Evolutionary conservation across 2,113 vertebrate species (phyloP).

Genomic region (Poeciliopsis retropinna): DNA sequence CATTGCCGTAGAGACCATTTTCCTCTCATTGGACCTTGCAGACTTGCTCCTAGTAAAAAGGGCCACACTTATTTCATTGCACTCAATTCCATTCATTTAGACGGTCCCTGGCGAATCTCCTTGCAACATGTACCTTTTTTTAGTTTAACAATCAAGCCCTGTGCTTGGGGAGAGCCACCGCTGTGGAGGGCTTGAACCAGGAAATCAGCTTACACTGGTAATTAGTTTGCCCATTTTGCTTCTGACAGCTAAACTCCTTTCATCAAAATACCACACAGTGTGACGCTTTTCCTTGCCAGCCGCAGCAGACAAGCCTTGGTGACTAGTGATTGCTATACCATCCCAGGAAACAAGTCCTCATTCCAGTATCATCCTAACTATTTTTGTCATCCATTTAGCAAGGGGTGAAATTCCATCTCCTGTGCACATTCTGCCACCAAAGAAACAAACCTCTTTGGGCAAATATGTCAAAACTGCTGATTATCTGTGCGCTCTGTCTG

Average conservation of each 20-base stretch:
- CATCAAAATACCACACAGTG: conserved; percentile 64
- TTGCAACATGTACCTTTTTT: conserved; percentile 71
- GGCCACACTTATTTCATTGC: conserved; percentile 69
- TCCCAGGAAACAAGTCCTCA: conserved; percentile 51
- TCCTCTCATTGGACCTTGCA: conserved; percentile 63
- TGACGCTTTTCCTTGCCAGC: conserved; percentile 25
- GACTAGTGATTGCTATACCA: conserved; percentile 37
- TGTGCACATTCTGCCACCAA: conserved; percentile 38
- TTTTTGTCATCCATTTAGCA: conserved; percentile 69
- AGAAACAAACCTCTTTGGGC: conserved; percentile 61
- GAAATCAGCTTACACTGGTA: conserved; percentile 74
- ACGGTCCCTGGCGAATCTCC: conserved; percentile 53
- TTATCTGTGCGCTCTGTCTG: conserved; percentile 64
- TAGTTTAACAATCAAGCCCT: conserved; percentile 66
- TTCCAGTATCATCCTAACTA: conserved; percentile 51
- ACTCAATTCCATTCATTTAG: conserved; percentile 63
- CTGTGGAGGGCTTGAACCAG: conserved; percentile 55
- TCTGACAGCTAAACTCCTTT: conserved; percentile 68
- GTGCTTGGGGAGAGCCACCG: conserved; percentile 47
- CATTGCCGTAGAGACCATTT: conserved; percentile 42
- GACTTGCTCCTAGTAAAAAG: conserved; percentile 50
- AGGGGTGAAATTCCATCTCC: conserved; percentile 70
- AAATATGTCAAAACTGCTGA: conserved; percentile 70
- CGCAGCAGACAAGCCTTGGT: conserved; percentile 10
- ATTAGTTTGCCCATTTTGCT: conserved; percentile 69